A percentile compares a stretch with the other conserved stretches of the same genome.
phyloP scores from a whole-genome alignment of 2,113 vertebrate genomes.

The Athene noctua region DNA sequence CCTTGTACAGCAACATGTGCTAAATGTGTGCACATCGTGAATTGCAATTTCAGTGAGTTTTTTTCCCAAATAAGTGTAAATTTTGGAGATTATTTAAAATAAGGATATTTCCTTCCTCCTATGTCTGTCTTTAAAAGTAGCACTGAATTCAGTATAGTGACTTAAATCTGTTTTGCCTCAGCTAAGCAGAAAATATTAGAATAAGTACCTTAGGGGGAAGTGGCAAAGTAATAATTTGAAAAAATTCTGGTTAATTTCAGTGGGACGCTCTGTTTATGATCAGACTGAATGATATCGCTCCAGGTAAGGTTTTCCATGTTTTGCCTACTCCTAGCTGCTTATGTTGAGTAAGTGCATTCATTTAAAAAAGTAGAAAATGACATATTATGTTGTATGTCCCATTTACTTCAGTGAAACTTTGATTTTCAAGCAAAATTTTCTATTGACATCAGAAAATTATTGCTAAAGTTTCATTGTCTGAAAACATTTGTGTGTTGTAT shows the following conservation, averaged over 20 bases:
- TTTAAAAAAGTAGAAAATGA: neutral
- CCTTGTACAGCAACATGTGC: neutral
- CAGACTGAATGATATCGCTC: neutral
- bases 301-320: neutral
- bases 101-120: neutral
- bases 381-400: rapidly evolving
- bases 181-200: neutral
- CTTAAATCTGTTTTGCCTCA: neutral
- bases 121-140: neutral
- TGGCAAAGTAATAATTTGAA: neutral
- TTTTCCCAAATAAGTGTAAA: neutral
- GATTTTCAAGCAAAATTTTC: neutral
- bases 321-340: neutral
- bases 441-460: neutral
- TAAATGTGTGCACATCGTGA: neutral
- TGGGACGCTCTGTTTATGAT: neutral
- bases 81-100: neutral
- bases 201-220: neutral
- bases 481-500: neutral
- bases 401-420: neutral
- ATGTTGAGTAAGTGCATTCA: neutral
- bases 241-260: neutral
- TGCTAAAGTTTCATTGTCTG: neutral
- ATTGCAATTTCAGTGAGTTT: neutral
- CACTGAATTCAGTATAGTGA: neutral